These are phyloP conservation scores for Collichthys lucidus DNA, from an alignment of 2,113 vertebrate species.

Conservation along the genomic window DNA sequence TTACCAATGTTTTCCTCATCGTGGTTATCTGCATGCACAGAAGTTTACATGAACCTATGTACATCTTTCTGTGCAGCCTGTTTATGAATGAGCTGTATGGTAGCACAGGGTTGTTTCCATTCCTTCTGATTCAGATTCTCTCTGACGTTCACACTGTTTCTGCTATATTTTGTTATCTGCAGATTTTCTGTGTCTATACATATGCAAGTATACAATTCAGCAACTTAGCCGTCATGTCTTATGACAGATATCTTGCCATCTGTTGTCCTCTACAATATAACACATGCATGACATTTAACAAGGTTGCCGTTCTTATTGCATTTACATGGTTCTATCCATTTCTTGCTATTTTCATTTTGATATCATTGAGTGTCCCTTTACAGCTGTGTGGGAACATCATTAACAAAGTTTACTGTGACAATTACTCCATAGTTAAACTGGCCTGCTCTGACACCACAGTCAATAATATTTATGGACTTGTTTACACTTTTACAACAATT, in stretches of 20 bases:
- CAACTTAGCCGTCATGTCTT: slow-evolving; percentile 62
- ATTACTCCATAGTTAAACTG: slow-evolving; percentile 65
- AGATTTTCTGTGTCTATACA: slow-evolving; percentile 69
- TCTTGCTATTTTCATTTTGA: not conserved
- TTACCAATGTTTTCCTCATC: slow-evolving; percentile 42
- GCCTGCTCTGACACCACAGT: slow-evolving; percentile 63
- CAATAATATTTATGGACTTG: not conserved
- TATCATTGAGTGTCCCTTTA: slow-evolving; percentile 35
- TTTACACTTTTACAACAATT: not conserved
- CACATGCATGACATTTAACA: not conserved
- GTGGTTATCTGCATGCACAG: slow-evolving; percentile 63
- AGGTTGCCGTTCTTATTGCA: not conserved
- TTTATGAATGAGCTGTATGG: slow-evolving; percentile 54
- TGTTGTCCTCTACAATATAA: slow-evolving; percentile 52
- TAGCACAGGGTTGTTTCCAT: slow-evolving; percentile 38
- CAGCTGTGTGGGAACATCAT: slow-evolving; percentile 68
- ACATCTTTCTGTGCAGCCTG: slow-evolving; percentile 71
- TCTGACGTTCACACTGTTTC: slow-evolving; percentile 37
- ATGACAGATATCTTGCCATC: slow-evolving; percentile 61
- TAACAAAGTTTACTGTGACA: slow-evolving; percentile 68
- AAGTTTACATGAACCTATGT: slow-evolving; percentile 76
- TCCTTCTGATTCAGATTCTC: slow-evolving; percentile 42
- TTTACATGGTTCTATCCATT: slow-evolving; percentile 52
- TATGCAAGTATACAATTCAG: slow-evolving; percentile 61
- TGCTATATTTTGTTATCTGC: slow-evolving; percentile 58